Percentiles rank a stretch among this genome's conserved stretches.
phyloP scores from a whole-genome alignment of 2,797 vertebrate genomes.

The Pangasius macronema region DNA sequence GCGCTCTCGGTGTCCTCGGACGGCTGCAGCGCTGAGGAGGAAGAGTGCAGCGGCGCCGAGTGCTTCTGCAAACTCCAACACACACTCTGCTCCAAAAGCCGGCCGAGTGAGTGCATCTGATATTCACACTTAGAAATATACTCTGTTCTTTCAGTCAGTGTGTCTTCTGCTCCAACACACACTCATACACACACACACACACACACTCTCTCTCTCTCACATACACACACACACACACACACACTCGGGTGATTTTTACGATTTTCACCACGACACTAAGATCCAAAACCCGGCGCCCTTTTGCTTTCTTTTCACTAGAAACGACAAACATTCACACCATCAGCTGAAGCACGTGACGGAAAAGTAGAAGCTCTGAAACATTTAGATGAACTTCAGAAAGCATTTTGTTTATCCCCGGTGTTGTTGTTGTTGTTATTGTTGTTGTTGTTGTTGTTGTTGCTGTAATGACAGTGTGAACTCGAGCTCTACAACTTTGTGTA shows the following conservation, averaged over 20 bases:
- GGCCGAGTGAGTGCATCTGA: slow-evolving; percentile 14
- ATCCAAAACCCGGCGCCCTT: background rate
- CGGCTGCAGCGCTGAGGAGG: slow-evolving; percentile 76
- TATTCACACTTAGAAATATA: background rate
- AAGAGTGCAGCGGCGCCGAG: slow-evolving; percentile 52
- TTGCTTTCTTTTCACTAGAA: background rate
- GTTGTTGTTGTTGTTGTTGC: background rate
- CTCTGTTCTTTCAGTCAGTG: background rate
- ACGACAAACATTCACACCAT: background rate
- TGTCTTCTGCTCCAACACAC: background rate
- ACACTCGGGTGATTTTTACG: background rate
- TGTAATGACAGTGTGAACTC: background rate
- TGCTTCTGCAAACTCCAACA: slow-evolving; percentile 75
- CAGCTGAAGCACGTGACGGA: background rate
- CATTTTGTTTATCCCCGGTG: background rate
- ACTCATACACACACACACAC: background rate
- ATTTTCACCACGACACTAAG: background rate
- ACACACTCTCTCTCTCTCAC: background rate
- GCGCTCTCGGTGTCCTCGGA: slow-evolving; percentile 80
- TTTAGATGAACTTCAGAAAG: background rate
- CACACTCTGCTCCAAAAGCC: slow-evolving; percentile 56
- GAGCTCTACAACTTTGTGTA: background rate
- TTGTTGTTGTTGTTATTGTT: background rate
- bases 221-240: background rate
- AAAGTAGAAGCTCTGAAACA: background rate